Conservation (phyloP, 2,888 invertebrate genomes). For the Dilophus febrilis region DNA sequence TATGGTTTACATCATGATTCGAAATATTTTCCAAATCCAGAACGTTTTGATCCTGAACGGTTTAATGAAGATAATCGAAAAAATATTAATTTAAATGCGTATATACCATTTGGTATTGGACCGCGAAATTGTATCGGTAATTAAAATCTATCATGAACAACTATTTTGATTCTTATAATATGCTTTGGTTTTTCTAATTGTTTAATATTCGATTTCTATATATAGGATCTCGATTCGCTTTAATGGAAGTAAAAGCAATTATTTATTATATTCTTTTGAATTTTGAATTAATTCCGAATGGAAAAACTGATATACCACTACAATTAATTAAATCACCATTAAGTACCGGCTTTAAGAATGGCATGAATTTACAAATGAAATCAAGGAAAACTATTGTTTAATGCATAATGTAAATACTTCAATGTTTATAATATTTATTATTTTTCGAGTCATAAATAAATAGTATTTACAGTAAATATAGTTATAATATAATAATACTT, state of each 20-base stretch:
- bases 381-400: not conserved
- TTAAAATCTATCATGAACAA: no score
- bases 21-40: conserved; percentile 34
- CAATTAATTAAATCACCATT: conserved; percentile 1
- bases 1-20: conserved; percentile 34
- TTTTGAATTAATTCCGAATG: conserved; percentile 4
- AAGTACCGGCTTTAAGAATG: not conserved
- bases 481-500: no score
- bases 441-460: no score
- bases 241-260: conserved; percentile 8
- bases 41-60: conserved; percentile 39
- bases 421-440: no score
- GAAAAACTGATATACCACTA: conserved; percentile 7
- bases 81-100: conserved; percentile 30
- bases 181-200: no score
- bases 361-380: conserved; percentile 1
- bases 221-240: conserved; percentile 8
- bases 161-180: no score
- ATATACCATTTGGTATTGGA: conserved; percentile 33
- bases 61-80: conserved; percentile 39
- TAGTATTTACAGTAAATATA: no score
- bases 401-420: no score
- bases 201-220: not conserved
- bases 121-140: conserved; percentile 10
- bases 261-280: conserved; percentile 6